phyloP scores from a whole-genome alignment of 2,888 invertebrate genomes.

The Cotesia congregata region DNA sequence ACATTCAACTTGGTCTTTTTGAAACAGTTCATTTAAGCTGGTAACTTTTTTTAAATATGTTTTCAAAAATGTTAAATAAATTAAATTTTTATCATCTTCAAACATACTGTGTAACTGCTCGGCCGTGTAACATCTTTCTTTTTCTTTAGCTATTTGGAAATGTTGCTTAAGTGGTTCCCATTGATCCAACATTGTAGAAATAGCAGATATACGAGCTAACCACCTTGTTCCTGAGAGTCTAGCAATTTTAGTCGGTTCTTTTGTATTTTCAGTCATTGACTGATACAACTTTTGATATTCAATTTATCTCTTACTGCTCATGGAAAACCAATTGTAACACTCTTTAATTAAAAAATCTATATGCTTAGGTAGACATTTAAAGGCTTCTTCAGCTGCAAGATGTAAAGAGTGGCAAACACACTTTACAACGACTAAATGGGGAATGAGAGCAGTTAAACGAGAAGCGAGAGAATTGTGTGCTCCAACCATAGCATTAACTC shows the following conservation, averaged over 20 bases:
- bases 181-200: slow-evolving; percentile 53
- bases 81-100: slow-evolving; percentile 42
- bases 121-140: slow-evolving; percentile 47
- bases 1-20: slow-evolving; percentile 47
- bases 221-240: slow-evolving; percentile 52
- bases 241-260: slow-evolving; percentile 47
- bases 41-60: slow-evolving; percentile 44
- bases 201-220: slow-evolving; percentile 48
- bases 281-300: slow-evolving; percentile 48
- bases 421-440: slow-evolving; percentile 40
- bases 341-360: slow-evolving; percentile 49
- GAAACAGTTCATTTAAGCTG: slow-evolving; percentile 45
- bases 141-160: slow-evolving; percentile 48
- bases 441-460: slow-evolving; percentile 26
- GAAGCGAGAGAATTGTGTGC: slow-evolving; percentile 48
- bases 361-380: slow-evolving; percentile 42
- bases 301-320: slow-evolving; percentile 51
- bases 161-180: slow-evolving; percentile 56
- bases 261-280: slow-evolving; percentile 38
- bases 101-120: slow-evolving; percentile 45
- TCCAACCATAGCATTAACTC: slow-evolving; percentile 52
- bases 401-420: slow-evolving; percentile 43
- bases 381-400: slow-evolving; percentile 43
- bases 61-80: slow-evolving; percentile 44
- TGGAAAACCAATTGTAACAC: slow-evolving; percentile 53